These are phyloP conservation scores for Leguminivora glycinivorella DNA, from an alignment of 1,140 invertebrate species.

Conservation along the genomic window DNA sequence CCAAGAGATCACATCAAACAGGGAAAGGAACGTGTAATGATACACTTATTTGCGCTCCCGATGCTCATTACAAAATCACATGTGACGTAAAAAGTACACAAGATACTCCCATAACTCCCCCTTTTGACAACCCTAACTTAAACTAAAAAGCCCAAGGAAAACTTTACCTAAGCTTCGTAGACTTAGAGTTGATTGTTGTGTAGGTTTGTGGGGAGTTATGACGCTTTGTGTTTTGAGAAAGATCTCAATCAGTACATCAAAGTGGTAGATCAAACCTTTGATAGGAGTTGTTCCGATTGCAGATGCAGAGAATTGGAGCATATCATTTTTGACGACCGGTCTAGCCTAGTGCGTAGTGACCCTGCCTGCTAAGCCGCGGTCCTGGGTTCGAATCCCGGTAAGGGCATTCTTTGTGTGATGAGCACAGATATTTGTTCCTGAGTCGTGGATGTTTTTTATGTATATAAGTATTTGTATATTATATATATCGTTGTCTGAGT, in stretches of 20 bases:
- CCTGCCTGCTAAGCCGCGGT: too few species aligned
- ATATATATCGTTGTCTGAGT: too few species aligned
- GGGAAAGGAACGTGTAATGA: constrained; percentile 14
- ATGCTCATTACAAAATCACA: constrained; percentile 26
- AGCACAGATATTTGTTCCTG: too few species aligned
- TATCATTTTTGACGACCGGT: too few species aligned
- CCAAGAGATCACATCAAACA: constrained; percentile 4
- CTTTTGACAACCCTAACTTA: constrained; percentile 6
- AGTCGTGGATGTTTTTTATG: too few species aligned
- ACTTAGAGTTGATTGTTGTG: neutral
- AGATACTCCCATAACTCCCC: neutral
- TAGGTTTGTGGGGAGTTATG: neutral
- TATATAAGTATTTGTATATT: too few species aligned
- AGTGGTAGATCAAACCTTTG: constrained; percentile 25
- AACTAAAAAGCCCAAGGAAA: neutral
- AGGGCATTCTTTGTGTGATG: too few species aligned
- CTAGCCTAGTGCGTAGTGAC: too few species aligned
- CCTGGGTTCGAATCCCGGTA: too few species aligned
- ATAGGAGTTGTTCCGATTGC: neutral
- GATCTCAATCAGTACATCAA: constrained; percentile 27
- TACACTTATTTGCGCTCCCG: constrained; percentile 21
- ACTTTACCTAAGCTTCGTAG: neutral
- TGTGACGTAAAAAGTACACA: constrained; percentile 26
- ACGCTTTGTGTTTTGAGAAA: neutral
- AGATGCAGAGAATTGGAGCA: neutral